These are phyloP conservation scores for Cerceris ruficornis DNA, from an alignment of 2,888 invertebrate species.

Conservation along the genomic window DNA sequence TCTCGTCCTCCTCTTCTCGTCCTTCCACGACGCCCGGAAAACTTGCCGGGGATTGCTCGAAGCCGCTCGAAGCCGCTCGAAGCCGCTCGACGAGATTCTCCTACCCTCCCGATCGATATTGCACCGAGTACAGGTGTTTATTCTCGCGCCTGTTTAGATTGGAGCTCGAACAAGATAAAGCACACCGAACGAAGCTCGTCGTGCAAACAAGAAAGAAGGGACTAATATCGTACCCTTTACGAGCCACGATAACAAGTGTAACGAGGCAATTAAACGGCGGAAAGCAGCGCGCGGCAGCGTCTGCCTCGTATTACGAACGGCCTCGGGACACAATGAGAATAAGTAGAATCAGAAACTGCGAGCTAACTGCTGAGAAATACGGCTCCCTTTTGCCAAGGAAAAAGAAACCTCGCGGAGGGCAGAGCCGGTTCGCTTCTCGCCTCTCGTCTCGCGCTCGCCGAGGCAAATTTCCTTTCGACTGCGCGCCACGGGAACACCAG, in stretches of 20 bases:
- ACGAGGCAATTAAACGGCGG: conserved; percentile 17
- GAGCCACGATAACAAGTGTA: conserved; percentile 9
- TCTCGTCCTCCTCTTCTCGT: not conserved
- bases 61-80: conserved; percentile 16
- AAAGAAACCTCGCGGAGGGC: not conserved
- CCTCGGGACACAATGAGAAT: not conserved
- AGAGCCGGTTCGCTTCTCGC: not conserved
- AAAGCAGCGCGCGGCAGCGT: not conserved
- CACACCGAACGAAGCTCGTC: conserved; percentile 1
- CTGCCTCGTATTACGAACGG: conserved; percentile 1
- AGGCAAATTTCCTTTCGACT: too few relatives aligned
- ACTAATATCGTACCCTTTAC: conserved; percentile 12
- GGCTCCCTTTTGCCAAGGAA: not conserved
- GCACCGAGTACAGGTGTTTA: conserved; percentile 6
- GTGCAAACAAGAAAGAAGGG: conserved; percentile 2
- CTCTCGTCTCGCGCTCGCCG: not conserved
- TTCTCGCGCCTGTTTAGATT: conserved; percentile 22
- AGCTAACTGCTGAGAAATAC: not conserved
- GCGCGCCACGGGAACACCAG: too few relatives aligned
- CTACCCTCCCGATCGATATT: conserved; percentile 24
- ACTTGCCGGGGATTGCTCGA: conserved; percentile 24
- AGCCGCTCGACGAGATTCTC: conserved; percentile 15
- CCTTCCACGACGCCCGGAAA: not conserved
- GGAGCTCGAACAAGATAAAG: conserved; percentile 10
- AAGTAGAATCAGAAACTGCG: not conserved